Conservation (phyloP, 2,888 invertebrate species). For the Fragum fragum region DNA sequence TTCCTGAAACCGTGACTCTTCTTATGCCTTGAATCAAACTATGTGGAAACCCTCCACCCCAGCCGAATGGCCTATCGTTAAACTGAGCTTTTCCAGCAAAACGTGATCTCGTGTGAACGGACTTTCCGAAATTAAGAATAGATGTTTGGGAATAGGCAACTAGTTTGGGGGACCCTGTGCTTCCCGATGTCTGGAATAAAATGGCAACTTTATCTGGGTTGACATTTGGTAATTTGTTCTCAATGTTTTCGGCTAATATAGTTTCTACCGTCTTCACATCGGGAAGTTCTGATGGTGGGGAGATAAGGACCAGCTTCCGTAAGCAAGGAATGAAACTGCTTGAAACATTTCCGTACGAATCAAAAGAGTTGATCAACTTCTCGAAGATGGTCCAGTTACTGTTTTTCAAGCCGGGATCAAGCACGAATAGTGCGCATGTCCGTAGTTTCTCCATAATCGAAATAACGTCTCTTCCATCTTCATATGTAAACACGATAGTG, state of each 20-base stretch:
- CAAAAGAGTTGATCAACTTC: conserved; percentile 10
- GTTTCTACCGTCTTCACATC: conserved; percentile 24
- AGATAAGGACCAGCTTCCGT: conserved; percentile 31
- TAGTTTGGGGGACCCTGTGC: conserved; percentile 49
- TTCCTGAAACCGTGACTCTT: conserved; percentile 18
- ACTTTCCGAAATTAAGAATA: neutral
- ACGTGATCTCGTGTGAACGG: neutral
- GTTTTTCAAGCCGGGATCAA: conserved; percentile 35
- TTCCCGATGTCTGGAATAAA: conserved; percentile 51
- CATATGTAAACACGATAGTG: conserved; percentile 41
- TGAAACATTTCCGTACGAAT: conserved; percentile 14
- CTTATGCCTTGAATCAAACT: conserved; percentile 25
- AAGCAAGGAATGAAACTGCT: conserved; percentile 30
- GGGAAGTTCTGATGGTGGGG: neutral
- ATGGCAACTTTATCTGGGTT: conserved; percentile 19
- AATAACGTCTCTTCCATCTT: conserved; percentile 42
- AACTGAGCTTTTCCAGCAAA: neutral
- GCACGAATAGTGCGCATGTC: conserved; percentile 26
- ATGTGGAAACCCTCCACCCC: conserved; percentile 42
- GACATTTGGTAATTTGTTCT: conserved; percentile 18
- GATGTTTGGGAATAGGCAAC: conserved; percentile 24
- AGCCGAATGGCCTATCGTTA: conserved; percentile 43
- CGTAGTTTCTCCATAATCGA: conserved; percentile 34
- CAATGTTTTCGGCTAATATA: neutral
- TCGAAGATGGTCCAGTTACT: neutral